Evolutionary conservation across 2,113 vertebrate species (phyloP), one percentile per base, ranked within the genome.

Genomic region (Tetraodon nigroviridis): DNA sequence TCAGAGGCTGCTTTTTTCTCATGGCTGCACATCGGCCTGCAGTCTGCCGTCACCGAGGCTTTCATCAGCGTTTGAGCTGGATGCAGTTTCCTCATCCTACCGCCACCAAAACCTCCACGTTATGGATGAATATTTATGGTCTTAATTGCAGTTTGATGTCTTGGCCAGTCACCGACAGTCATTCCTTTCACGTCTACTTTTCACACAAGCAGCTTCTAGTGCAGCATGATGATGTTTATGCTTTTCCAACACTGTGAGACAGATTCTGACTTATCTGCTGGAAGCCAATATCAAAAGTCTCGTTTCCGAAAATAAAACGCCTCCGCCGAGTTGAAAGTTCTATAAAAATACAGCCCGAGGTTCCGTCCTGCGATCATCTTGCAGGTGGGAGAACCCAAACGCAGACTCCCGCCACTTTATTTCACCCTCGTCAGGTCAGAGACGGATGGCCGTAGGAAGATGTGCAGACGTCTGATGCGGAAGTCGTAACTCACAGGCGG

Each of bases 401-500:
- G 24, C 19, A n/a, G 56, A 51, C 53, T 24, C 27, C 45, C 15
- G 7, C 51, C 15, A 7, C 37, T 27, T 68, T 49, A 67, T 58
- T 69, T 71, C 29, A 57, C 64, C 67, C 42, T 46, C 29, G 5
- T 24, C 50, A 61, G 72, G 63, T 73, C 67, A 64, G 50, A 63
- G 41, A 29, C 21, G 59, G 56, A 18, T 42, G 17, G 21, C 37
- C 47, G 61, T 59, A 77, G 51, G 63, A 67, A 59, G 54, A 53
- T 7, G 65, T 24, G 13, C 45, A 15, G 8, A 4, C 0, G 55
- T 8, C 22, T 15, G 45, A 60, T 73, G 41, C 49, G 76, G 61
- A 70, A 76, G 63, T 61, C 67, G 61, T 18, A 67, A 64, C 42
- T 61, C 53, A 27, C 6, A 8, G 12, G 48, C 64, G 16, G 16